Evolutionary conservation across 2,113 vertebrate genomes (phyloP).

Genomic region (Oncorhynchus tshawytscha): DNA sequence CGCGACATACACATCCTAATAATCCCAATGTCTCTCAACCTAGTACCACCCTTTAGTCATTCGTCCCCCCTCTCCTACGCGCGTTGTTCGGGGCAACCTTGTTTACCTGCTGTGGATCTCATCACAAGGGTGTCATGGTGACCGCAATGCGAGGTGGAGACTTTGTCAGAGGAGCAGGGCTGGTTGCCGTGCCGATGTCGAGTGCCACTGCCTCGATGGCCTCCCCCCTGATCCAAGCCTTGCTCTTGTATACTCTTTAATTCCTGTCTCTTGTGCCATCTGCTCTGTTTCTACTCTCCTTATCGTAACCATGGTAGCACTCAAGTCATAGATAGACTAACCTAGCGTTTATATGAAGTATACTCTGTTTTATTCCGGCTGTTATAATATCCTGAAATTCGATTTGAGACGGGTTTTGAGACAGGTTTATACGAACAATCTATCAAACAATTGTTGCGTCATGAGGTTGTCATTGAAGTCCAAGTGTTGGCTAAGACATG

Average conservation of each 20-base stretch:
- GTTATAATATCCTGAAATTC: too few species aligned
- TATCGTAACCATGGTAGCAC: neutral
- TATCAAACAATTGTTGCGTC: too few species aligned
- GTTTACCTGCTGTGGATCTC: constrained; percentile 75
- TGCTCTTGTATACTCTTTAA: constrained; percentile 65
- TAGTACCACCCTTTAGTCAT: constrained; percentile 56
- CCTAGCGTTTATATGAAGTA: too few species aligned
- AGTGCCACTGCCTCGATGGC: constrained; percentile 67
- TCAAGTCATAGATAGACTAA: too few species aligned
- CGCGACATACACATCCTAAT: constrained; percentile 13
- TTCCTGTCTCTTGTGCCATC: constrained; percentile 63
- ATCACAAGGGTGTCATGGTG: constrained; percentile 69
- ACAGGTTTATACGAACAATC: too few species aligned
- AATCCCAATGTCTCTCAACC: constrained; percentile 57
- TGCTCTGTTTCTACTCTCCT: constrained; percentile 32
- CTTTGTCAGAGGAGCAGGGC: constrained; percentile 47
- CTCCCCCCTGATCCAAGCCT: constrained; percentile 52
- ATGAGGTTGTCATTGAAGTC: too few species aligned
- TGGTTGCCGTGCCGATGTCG: constrained; percentile 74
- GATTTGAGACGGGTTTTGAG: too few species aligned
- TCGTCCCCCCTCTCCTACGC: constrained; percentile 37
- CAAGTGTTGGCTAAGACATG: too few species aligned
- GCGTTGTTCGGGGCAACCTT: constrained; percentile 64
- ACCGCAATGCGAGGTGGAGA: constrained; percentile 45
- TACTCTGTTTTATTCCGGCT: too few species aligned